These are phyloP conservation scores for Allacma fusca DNA, from an alignment of 2,888 invertebrate genomes.

Conservation along the genomic window DNA sequence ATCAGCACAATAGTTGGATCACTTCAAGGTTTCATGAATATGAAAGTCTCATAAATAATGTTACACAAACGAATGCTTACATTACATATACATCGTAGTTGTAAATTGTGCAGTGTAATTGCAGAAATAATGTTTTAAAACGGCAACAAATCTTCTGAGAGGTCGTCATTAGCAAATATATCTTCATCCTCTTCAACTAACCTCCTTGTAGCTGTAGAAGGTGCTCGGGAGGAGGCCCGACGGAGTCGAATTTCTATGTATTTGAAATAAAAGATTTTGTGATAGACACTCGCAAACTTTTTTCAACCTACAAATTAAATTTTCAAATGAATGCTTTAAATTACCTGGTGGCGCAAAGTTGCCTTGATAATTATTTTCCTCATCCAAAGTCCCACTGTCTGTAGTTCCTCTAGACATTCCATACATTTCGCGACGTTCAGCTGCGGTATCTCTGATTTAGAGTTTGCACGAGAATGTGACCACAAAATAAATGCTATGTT, in stretches of 20 bases:
- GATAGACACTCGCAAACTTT: neutral
- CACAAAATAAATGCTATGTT: too few relatives aligned
- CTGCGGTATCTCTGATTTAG: slow-evolving; percentile 41
- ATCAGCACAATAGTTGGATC: too few relatives aligned
- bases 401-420: slow-evolving; percentile 31
- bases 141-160: slow-evolving; percentile 77
- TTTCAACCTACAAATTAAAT: neutral
- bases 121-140: too few relatives aligned
- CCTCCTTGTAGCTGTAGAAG: slow-evolving; percentile 6
- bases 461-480: too few relatives aligned
- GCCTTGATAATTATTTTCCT: slow-evolving; percentile 2
- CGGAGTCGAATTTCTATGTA: slow-evolving; percentile 14
- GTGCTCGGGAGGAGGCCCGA: neutral
- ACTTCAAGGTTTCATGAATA: too few relatives aligned
- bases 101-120: too few relatives aligned
- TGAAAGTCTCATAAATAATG: too few relatives aligned
- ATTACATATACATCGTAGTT: too few relatives aligned
- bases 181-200: slow-evolving; percentile 70
- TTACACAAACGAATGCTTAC: too few relatives aligned
- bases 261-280: neutral
- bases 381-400: slow-evolving; percentile 3
- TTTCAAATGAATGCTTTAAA: neutral
- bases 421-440: slow-evolving; percentile 36
- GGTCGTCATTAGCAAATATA: slow-evolving; percentile 75
- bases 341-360: neutral